Base-by-base conservation (phyloP, 2,113 vertebrate genomes). In the Nibea albiflora region DNA sequence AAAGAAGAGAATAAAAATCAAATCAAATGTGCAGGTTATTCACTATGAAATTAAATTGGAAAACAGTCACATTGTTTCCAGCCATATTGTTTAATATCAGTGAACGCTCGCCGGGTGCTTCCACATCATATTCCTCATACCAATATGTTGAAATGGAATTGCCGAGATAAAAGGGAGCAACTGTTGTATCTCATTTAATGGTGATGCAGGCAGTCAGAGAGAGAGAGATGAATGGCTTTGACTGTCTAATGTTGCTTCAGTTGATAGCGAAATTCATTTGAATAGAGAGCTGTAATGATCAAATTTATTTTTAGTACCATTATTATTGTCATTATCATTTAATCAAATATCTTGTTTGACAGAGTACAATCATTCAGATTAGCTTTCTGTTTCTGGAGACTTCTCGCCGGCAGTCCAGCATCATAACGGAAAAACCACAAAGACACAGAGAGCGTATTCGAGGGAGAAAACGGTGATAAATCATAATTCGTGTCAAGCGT, bases 31-130 rank as follows among this genome's bases (percentile, higher is more conserved):
- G 76, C 92, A 91, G 93, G 93, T 95, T 94, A 94, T 93, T 94
- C 92, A 90, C 88, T 93, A 90, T 89, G 88, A 95, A 94, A 95
- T 95, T 91, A 94, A 94, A 94, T 90, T 93, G 92, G 88, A 91
- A 93, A 94, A 91, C 87, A 92, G 89, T 84, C 84, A 73, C 80
- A 88, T 83, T 81, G 85, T 92, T 92, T 93, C 90, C 89, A 81
- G 72, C 60, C 84, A 77, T 90, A 91, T 94, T 94, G 94, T 94
- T 95, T 91, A 92, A 94, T 93, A 91, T 91, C 85, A 84, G 91
- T 83, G 89, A 91, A 92, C 67, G 89, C 87, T 86, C 50, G 83
- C 88, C 76, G 87, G 74, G 78, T 81, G 90, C 88, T 66, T 78
- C 82, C 80, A 82, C 91, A 89, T 93, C 91, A 89, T 81, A 90